Evolutionary conservation across 2,888 invertebrate species (phyloP).

Genomic region (Andrena haemorrhoa): DNA sequence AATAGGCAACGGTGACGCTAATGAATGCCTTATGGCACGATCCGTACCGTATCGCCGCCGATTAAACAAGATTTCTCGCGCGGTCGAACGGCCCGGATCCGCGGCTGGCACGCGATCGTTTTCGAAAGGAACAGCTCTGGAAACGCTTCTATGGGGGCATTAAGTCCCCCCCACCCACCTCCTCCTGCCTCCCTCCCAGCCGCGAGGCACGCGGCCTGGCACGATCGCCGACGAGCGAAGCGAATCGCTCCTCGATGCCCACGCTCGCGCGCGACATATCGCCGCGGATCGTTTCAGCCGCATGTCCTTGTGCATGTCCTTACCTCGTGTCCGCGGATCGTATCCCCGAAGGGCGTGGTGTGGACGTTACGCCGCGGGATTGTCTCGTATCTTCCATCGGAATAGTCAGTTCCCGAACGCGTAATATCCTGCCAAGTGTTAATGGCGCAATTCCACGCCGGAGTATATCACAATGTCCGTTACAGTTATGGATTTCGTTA

Average conservation of each 20-base stretch:
- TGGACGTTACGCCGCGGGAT: constrained; percentile 49
- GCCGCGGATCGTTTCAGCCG: constrained; percentile 42
- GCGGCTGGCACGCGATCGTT: constrained; percentile 70
- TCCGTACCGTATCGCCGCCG: constrained; percentile 60
- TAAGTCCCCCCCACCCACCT: constrained; percentile 38
- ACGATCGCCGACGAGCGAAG: constrained; percentile 62
- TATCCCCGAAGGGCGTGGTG: constrained; percentile 53
- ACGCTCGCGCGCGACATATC: constrained; percentile 62
- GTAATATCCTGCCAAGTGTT: constrained; percentile 50
- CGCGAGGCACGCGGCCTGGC: constrained; percentile 39
- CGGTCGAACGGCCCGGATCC: constrained; percentile 53
- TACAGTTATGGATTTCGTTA: constrained; percentile 48
- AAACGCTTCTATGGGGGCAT: constrained; percentile 61
- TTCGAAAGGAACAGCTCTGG: constrained; percentile 59
- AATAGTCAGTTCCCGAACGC: constrained; percentile 51
- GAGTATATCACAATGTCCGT: constrained; percentile 54
- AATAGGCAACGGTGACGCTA: constrained; percentile 66
- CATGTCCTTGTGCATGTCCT: constrained; percentile 65
- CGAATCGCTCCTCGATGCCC: constrained; percentile 67
- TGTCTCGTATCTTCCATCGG: constrained; percentile 58
- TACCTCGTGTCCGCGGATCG: constrained; percentile 46
- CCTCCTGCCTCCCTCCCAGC: not conserved
- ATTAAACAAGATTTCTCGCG: constrained; percentile 64
- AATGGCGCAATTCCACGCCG: constrained; percentile 32
- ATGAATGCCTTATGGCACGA: constrained; percentile 66